Percentiles rank a stretch among this genome's conserved stretches.
Evolutionary conservation across 2,888 invertebrate species (phyloP).

Genomic region (Chesias legatella): DNA sequence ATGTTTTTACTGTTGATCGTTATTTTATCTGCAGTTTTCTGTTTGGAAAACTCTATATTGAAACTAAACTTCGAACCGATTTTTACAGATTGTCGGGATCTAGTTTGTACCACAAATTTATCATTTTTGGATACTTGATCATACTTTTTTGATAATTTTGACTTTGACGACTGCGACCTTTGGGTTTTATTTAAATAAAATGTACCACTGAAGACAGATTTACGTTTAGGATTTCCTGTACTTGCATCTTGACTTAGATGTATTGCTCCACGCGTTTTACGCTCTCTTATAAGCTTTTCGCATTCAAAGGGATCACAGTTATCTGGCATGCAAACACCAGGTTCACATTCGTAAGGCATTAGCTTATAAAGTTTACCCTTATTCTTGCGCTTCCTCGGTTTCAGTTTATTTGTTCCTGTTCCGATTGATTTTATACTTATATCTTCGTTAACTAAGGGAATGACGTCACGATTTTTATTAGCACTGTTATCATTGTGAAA

Average conservation of each 20-base stretch:
- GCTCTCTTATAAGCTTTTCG: constrained; percentile 15
- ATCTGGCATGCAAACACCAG: constrained; percentile 34
- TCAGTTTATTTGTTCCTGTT: constrained; percentile 6
- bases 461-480: constrained; percentile 1
- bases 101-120: neutral
- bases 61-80: constrained; percentile 33
- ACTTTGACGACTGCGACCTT: neutral
- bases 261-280: neutral
- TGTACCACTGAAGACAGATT: neutral
- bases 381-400: constrained; percentile 2
- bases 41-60: constrained; percentile 33
- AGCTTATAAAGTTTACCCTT: constrained; percentile 1
- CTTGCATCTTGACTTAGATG: neutral
- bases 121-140: neutral
- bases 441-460: constrained; percentile 1
- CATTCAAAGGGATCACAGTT: constrained; percentile 35
- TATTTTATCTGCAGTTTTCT: constrained; percentile 2
- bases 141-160: neutral
- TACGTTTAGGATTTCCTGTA: constrained; percentile 1
- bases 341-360: constrained; percentile 37
- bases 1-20: neutral
- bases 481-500: constrained; percentile 18
- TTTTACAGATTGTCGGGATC: constrained; percentile 20
- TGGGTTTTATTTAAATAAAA: neutral
- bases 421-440: constrained; percentile 3